phyloP scores from a whole-genome alignment of 2,888 invertebrate genomes.

The Tipula vernalis region DNA sequence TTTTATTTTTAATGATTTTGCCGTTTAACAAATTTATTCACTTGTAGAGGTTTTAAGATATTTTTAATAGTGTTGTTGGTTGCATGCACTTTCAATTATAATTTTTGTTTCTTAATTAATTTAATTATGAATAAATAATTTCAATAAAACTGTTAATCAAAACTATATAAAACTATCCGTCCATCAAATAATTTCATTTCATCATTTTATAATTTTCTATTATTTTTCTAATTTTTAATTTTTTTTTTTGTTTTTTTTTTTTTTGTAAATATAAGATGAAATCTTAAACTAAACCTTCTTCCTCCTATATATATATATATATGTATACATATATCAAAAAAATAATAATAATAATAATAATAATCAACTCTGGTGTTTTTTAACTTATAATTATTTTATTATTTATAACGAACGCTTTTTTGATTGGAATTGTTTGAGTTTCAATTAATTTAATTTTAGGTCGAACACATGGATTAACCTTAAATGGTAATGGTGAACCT shows the following conservation, averaged over 20 bases:
- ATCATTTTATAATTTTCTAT: background rate
- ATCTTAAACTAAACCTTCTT: background rate
- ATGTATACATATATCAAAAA: background rate
- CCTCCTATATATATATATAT: background rate
- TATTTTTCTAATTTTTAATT: background rate
- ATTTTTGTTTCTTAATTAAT: background rate
- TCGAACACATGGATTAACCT: conserved; percentile 28
- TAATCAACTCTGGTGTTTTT: background rate
- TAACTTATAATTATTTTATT: background rate
- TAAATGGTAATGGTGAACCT: conserved; percentile 52
- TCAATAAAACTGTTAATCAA: background rate
- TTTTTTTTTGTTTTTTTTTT: background rate
- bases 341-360: too few relatives aligned
- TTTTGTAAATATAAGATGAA: background rate
- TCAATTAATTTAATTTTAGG: conserved; percentile 21
- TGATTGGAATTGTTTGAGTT: conserved; percentile 9
- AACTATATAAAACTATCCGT: background rate
- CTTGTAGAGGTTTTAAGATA: background rate
- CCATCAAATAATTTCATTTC: conserved; percentile 9
- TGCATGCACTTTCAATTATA: background rate
- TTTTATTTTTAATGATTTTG: background rate
- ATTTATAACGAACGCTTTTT: background rate
- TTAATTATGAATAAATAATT: background rate
- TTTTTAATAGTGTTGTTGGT: background rate
- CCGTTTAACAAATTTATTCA: background rate